These are phyloP conservation scores for Pachydiplax longipennis DNA, from an alignment of 2,888 invertebrate genomes.

Conservation along the genomic window DNA sequence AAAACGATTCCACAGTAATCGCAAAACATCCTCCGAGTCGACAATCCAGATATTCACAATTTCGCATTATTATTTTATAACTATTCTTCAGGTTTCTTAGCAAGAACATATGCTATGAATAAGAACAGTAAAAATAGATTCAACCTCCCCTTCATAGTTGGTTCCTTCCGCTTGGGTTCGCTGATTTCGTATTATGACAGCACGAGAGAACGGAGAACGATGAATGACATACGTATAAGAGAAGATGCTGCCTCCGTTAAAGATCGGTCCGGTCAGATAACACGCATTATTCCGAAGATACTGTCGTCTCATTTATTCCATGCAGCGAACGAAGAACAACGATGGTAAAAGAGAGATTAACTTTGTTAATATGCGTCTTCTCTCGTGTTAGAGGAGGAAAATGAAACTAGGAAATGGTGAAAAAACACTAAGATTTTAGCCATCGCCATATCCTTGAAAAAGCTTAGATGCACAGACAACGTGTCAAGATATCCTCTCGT, in stretches of 20 bases:
- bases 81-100: too few relatives aligned
- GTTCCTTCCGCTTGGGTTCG: background rate
- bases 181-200: background rate
- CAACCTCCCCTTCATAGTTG: too few relatives aligned
- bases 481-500: background rate
- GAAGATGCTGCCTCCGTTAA: background rate
- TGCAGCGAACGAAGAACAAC: too few relatives aligned
- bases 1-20: too few relatives aligned
- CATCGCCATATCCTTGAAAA: background rate
- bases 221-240: background rate
- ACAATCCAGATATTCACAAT: too few relatives aligned
- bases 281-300: background rate
- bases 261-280: background rate
- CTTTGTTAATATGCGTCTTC: too few relatives aligned
- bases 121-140: too few relatives aligned
- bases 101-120: too few relatives aligned
- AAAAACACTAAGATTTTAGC: background rate
- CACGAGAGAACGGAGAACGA: background rate
- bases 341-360: too few relatives aligned
- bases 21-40: too few relatives aligned
- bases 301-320: background rate
- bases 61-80: too few relatives aligned
- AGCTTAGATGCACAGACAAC: background rate
- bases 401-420: background rate
- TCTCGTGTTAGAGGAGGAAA: too few relatives aligned